phyloP scores from a whole-genome alignment of 1,140 invertebrate genomes.

The Drosophila pallidifrons region DNA sequence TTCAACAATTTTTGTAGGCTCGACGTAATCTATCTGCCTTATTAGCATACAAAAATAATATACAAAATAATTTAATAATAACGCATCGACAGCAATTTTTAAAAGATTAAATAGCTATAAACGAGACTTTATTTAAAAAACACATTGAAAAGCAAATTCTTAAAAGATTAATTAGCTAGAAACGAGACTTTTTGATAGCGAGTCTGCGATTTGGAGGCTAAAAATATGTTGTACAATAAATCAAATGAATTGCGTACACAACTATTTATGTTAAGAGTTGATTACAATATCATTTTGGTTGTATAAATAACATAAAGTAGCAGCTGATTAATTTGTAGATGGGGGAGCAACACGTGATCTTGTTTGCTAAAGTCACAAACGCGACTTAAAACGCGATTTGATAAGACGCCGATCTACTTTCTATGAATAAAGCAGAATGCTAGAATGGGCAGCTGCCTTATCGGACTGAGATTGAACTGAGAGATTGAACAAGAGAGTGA shows the following conservation, averaged over 20 bases:
- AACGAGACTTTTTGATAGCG: too few relatives aligned
- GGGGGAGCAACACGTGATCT: slow-evolving; percentile 64
- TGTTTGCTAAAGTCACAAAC: slow-evolving; percentile 55
- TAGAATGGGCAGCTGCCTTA: slow-evolving; percentile 5
- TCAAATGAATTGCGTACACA: not conserved
- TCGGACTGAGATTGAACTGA: not conserved
- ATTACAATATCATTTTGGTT: slow-evolving; percentile 14
- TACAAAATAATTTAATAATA: not conserved
- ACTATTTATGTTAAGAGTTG: slow-evolving; percentile 2
- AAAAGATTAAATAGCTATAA: too few relatives aligned
- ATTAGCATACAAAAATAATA: not conserved
- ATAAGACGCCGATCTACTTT: slow-evolving; percentile 41
- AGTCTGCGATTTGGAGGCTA: too few relatives aligned
- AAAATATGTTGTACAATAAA: too few relatives aligned
- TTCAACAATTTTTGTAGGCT: too few relatives aligned
- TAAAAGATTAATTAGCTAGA: too few relatives aligned
- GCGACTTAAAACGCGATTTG: slow-evolving; percentile 43
- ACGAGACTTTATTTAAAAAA: too few relatives aligned
- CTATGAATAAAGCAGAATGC: slow-evolving; percentile 11
- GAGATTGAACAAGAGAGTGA: not conserved
- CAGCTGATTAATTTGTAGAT: not conserved
- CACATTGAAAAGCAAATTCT: too few relatives aligned
- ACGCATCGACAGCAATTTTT: not conserved
- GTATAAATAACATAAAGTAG: not conserved
- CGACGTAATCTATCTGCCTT: not conserved